Evolutionary conservation across 1,140 invertebrate species (phyloP), one percentile per base, ranked within the genome.

Genomic region (Tetramorium simillimum): DNA sequence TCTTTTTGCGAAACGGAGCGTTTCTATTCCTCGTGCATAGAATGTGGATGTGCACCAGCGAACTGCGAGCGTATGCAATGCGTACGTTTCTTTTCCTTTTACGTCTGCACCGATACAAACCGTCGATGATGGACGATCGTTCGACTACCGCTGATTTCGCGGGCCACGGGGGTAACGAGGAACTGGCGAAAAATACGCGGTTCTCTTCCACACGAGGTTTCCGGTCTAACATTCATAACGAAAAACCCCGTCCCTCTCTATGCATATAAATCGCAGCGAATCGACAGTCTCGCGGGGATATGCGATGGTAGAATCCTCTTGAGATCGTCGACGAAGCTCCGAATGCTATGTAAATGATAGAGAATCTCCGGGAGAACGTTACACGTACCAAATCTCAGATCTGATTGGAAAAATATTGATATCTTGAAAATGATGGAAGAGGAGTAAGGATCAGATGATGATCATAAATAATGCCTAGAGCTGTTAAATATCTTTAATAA

Each of bases 101-200:
- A 33, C 40, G 80, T 72, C 67, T 73, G 46, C 69, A 18, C 24
- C 77, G 28, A 60, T 75, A 73, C 56, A 84, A 75, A 62, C 69
- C 69, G 53, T 49, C 69, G 80, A 84, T 84, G 69, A 84, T 75
- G 69, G 43, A 84, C 80, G 80, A 84, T 75, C 40, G 80, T 60
- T 82, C 40, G 78, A 73, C 51, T 72, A 21, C n/a, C 51, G 60
- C 28, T 80, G 77, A 80, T 80, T 67, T 80, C 33, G 24, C 46
- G 77, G 28, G 70, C 70, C 28, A 46, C 37, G 37, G 33, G 40
- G 40, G 24, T 73, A 73, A 82, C 80, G 80, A 58, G 80, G 14
- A 60, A 46, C 51, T 18, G 12, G 53, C 37, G 69, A 80, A 51
- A 69, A 51, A 69, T 46, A 24, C 67, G 80, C 53, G 37, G 10